A percentile compares a stretch with the other conserved stretches of the same genome.
These are phyloP conservation scores for Scaptomyza flava DNA, from an alignment of 2,888 invertebrate genomes.

Conservation along the genomic window DNA sequence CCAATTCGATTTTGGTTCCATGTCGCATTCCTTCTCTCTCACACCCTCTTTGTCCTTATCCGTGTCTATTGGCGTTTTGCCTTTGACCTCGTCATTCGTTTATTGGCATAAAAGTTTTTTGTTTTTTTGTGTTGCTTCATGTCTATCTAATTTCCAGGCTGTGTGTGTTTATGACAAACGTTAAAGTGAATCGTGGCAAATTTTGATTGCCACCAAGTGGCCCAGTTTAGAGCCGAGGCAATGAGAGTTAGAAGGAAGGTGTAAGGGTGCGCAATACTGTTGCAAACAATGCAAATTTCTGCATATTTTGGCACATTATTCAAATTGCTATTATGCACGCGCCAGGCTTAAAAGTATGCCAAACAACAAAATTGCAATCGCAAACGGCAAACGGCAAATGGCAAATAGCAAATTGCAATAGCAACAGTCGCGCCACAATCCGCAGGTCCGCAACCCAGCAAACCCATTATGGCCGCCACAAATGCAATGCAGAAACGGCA, in stretches of 20 bases:
- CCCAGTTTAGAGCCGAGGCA: slow-evolving; percentile 7
- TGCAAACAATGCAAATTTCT: slow-evolving; percentile 70
- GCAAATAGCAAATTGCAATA: slow-evolving; percentile 34
- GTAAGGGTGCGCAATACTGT: not conserved
- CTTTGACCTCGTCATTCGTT: slow-evolving; percentile 46
- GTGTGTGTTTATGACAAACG: slow-evolving; percentile 44
- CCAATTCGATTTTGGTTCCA: slow-evolving; percentile 62
- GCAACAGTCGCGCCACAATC: slow-evolving; percentile 37
- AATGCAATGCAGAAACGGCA: slow-evolving; percentile 63
- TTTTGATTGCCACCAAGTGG: slow-evolving; percentile 45
- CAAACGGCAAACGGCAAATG: slow-evolving; percentile 25
- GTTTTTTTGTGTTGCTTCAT: slow-evolving; percentile 14
- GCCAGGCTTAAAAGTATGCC: slow-evolving; percentile 56
- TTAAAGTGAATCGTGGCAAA: slow-evolving; percentile 31
- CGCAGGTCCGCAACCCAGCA: slow-evolving; percentile 7
- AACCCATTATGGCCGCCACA: slow-evolving; percentile 64
- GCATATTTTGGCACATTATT: slow-evolving; percentile 79
- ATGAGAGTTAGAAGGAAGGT: not conserved
- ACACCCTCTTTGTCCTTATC: slow-evolving; percentile 2
- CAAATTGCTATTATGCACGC: slow-evolving; percentile 78
- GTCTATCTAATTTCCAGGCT: slow-evolving; percentile 41
- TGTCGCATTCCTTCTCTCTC: slow-evolving; percentile 6
- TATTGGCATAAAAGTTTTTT: slow-evolving; percentile 25
- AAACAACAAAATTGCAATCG: slow-evolving; percentile 52
- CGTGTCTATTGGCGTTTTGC: slow-evolving; percentile 34